phyloP scores from a whole-genome alignment of 2,888 invertebrate genomes.

The Dolichopus griseipennis region DNA sequence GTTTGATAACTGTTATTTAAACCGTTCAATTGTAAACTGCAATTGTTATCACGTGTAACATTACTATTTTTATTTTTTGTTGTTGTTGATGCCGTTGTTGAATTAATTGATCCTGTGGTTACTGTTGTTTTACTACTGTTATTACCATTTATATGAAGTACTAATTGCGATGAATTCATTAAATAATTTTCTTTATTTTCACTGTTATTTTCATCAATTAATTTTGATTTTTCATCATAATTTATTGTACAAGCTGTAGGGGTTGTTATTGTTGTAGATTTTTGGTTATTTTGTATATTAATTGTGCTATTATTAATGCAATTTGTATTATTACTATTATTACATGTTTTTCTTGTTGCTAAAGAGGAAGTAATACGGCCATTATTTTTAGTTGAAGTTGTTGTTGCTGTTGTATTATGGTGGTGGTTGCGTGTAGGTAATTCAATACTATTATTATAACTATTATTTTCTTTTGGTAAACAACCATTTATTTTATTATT shows the following conservation, averaged over 20 bases:
- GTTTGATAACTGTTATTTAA: slow-evolving; percentile 22
- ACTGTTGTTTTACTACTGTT: slow-evolving; percentile 25
- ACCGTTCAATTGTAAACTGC: slow-evolving; percentile 20
- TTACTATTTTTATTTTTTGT: slow-evolving; percentile 18
- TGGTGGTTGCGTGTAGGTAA: slow-evolving; percentile 12
- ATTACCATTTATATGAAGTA: slow-evolving; percentile 18
- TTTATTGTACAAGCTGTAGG: background rate
- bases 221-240: slow-evolving; percentile 15
- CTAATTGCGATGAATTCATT: slow-evolving; percentile 23
- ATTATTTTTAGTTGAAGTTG: slow-evolving; percentile 13
- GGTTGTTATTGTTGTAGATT: slow-evolving; percentile 23
- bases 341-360: slow-evolving; percentile 14
- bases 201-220: slow-evolving; percentile 21
- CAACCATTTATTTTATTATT: slow-evolving; percentile 10
- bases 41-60: slow-evolving; percentile 12
- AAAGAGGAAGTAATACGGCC: slow-evolving; percentile 14
- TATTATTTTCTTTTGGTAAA: slow-evolving; percentile 13
- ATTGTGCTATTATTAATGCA: slow-evolving; percentile 16
- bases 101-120: slow-evolving; percentile 19
- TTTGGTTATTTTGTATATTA: slow-evolving; percentile 19
- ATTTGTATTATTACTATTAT: slow-evolving; percentile 17
- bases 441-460: slow-evolving; percentile 14
- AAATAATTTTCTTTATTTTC: slow-evolving; percentile 26
- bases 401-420: slow-evolving; percentile 16
- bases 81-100: slow-evolving; percentile 18